Evolutionary conservation across 1,140 invertebrate species (phyloP).

Genomic region (Drosophila rufa): DNA sequence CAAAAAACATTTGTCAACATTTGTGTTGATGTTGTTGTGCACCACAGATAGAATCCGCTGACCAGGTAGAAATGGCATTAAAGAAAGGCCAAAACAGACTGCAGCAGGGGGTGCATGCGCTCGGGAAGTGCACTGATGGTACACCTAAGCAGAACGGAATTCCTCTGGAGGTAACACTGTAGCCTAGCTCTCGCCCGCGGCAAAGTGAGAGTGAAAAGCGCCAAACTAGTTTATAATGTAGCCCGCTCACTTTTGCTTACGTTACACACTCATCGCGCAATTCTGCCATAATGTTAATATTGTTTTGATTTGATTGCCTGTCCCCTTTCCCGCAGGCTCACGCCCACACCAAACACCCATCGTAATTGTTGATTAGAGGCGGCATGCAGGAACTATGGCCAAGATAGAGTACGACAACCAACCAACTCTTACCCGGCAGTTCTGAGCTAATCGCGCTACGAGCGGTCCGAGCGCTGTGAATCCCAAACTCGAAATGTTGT

Average conservation of each 20-base stretch:
- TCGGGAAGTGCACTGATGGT: conserved; percentile 12
- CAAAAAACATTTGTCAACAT: conserved; percentile 31
- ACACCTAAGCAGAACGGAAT: neutral
- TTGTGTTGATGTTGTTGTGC: neutral
- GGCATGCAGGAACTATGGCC: conserved; percentile 1
- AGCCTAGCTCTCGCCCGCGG: conserved; percentile 1
- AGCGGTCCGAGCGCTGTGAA: conserved; percentile 38
- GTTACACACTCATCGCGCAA: conserved; percentile 23
- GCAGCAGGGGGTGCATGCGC: conserved; percentile 22
- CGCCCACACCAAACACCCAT: neutral
- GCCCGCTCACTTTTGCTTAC: conserved; percentile 61
- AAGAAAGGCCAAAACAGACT: conserved; percentile 10
- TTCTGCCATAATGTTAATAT: conserved; percentile 10
- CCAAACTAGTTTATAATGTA: conserved; percentile 55
- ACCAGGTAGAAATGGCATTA: conserved; percentile 19
- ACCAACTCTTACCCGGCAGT: conserved; percentile 49
- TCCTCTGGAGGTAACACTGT: conserved; percentile 11
- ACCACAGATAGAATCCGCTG: conserved; percentile 36
- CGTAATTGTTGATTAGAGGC: conserved; percentile 26
- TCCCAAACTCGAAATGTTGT: conserved; percentile 53
- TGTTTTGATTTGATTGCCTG: conserved; percentile 10
- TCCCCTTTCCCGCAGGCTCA: conserved; percentile 1
- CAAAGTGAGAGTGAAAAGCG: conserved; percentile 44
- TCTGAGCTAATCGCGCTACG: conserved; percentile 10
- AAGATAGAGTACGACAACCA: neutral